phyloP scores from a whole-genome alignment of 2,113 vertebrate genomes.

The Danionella cerebrum region DNA sequence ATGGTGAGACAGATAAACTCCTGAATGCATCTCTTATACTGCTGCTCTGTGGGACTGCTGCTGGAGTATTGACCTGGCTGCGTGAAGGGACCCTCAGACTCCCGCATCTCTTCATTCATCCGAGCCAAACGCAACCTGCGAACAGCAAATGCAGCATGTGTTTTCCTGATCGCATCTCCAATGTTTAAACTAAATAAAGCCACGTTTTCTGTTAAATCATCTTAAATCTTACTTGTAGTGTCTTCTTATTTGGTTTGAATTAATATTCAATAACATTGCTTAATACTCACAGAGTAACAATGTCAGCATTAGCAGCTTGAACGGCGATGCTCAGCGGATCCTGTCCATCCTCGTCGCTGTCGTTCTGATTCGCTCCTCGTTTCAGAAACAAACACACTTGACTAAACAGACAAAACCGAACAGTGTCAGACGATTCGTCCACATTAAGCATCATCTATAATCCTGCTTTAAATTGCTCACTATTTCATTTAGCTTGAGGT shows the following conservation, averaged over 20 bases:
- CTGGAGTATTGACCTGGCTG: conserved; percentile 82
- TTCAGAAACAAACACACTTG: conserved; percentile 97
- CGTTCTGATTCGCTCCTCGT: conserved; percentile 83
- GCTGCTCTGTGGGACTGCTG: conserved; percentile 93
- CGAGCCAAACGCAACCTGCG: conserved; percentile 85
- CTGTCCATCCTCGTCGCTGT: conserved; percentile 79
- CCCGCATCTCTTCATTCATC: conserved; percentile 98
- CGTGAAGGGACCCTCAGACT: conserved; percentile 83
- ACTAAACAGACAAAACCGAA: conserved; percentile 49
- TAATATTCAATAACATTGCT: too few species aligned
- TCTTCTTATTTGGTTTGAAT: too few species aligned
- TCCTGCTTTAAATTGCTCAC: too few species aligned
- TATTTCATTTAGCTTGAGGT: too few species aligned
- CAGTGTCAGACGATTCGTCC: too few species aligned
- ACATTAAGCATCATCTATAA: too few species aligned
- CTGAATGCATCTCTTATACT: conserved; percentile 95
- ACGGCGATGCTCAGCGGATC: conserved; percentile 90
- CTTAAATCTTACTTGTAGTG: too few species aligned
- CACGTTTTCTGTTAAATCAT: too few species aligned
- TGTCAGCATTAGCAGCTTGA: conserved; percentile 91
- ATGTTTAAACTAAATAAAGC: too few species aligned
- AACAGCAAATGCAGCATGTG: too few species aligned
- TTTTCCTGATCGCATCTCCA: too few species aligned
- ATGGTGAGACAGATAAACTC: conserved; percentile 94
- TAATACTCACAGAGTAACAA: conserved; percentile 86